Evolutionary conservation across 1,140 invertebrate genomes (phyloP), one percentile per base, ranked within the genome.

Genomic region (Octopus sinensis): DNA sequence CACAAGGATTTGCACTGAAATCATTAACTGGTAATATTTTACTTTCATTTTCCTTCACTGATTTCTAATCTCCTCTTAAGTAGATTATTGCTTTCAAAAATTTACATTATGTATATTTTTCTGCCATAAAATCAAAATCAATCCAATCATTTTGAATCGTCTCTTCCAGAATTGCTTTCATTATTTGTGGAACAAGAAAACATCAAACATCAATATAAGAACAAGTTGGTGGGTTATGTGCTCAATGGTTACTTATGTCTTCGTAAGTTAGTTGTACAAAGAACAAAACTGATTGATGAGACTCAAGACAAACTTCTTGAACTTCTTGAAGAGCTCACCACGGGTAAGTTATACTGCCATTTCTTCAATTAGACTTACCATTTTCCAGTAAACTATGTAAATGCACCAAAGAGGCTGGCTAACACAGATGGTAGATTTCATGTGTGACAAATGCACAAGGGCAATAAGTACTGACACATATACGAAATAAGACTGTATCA

Each of bases 231-330:
- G 7, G 94, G 96, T 71, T 94, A 96, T 83, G 94, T 97, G 7
- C 92, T 99, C 0, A 96, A 98, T 91, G 97, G 97, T 0, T 99
- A 99, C 91, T 92, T 99, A 73, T 96, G 96, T 0, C 91, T 99
- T 77, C 92, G 96, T 43, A 94, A 96, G 83, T 92, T 99, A 6
- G 96, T 98, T 13, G 96, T 99, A 78, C 97, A 99, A 90, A 92
- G 97, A 81, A 99, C 97, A 0, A 94, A 97, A 82, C 92, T 98
- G 52, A 97, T 98, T 75, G 97, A 99, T 90, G 97, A 98, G 89
- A 97, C 97, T 3, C 97, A 99, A 91, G 96, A 98, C 88, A 97
- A 97, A 88, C 91, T 99, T 12, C 91, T 99, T 0, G 96, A 97
- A 88, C 92, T 98, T 81, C 91, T 99, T 5, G 98, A 99, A 91